These are phyloP conservation scores for Drymodes brunneopygia DNA, from an alignment of 2,113 vertebrate species.

Conservation along the genomic window DNA sequence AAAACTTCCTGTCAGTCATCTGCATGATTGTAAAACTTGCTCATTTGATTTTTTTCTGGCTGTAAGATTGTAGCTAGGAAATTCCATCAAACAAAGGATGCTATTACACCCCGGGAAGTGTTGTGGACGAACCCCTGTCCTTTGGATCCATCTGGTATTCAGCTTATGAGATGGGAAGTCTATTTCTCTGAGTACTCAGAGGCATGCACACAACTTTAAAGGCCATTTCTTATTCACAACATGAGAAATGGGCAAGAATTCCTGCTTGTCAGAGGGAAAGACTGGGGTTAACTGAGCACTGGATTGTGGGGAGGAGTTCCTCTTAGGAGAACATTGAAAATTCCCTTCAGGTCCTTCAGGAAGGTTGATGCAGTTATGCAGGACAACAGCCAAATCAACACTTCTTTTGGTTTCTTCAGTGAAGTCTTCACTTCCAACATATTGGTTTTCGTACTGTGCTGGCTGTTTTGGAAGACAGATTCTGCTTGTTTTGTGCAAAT, in stretches of 20 bases:
- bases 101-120: neutral
- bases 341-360: neutral
- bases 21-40: slow-evolving; percentile 56
- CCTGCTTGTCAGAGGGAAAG: neutral
- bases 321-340: neutral
- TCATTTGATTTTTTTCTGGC: neutral
- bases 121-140: fast-evolving
- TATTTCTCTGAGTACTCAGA: neutral
- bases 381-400: neutral
- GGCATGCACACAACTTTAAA: neutral
- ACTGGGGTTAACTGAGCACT: neutral
- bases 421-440: neutral
- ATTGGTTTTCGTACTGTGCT: neutral
- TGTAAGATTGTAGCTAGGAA: slow-evolving; percentile 34
- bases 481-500: neutral
- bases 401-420: neutral
- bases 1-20: neutral
- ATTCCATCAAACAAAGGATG: slow-evolving; percentile 13
- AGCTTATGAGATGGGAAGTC: neutral
- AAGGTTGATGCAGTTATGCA: neutral
- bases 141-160: neutral
- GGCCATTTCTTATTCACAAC: neutral
- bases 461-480: neutral
- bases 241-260: neutral
- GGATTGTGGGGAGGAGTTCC: neutral